Conservation (phyloP, 2,113 vertebrate species). For the Machaerirhynchus nigripectus region DNA sequence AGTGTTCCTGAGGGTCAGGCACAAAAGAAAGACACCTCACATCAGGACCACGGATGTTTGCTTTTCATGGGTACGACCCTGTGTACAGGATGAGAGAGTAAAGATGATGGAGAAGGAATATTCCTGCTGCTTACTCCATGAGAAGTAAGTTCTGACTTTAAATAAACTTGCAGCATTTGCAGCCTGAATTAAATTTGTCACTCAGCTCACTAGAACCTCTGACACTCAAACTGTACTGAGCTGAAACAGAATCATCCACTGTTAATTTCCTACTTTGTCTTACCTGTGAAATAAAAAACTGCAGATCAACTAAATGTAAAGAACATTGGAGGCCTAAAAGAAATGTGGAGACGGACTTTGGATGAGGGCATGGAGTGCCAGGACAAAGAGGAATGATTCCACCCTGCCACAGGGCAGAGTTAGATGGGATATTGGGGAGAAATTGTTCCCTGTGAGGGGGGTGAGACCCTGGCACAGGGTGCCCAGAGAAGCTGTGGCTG, state of each 20-base stretch:
- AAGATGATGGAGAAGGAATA: not conserved
- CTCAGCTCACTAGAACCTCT: not conserved
- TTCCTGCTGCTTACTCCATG: not conserved
- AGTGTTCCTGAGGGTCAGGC: not conserved
- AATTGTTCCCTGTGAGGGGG: not conserved
- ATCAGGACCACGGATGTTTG: rapidly evolving
- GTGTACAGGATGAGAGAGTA: not conserved
- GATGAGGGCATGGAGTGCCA: not conserved
- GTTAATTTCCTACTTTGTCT: not conserved
- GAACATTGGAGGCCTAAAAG: not conserved
- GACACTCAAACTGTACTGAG: not conserved
- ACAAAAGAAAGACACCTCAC: not conserved
- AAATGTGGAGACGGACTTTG: not conserved
- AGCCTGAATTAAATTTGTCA: not conserved
- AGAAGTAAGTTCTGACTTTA: not conserved
- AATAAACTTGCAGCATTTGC: not conserved
- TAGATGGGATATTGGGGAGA: rapidly evolving
- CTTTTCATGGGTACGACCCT: not conserved
- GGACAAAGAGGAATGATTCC: not conserved
- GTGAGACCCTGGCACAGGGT: not conserved
- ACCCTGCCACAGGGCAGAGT: not conserved
- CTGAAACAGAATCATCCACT: not conserved
- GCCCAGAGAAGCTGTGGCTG: not conserved
- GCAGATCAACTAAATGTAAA: not conserved
- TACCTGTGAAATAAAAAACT: not conserved